A percentile compares a stretch with the other conserved stretches of the same genome.
Evolutionary conservation across 2,888 invertebrate genomes (phyloP).

Genomic region (Dolichomitus sp.): DNA sequence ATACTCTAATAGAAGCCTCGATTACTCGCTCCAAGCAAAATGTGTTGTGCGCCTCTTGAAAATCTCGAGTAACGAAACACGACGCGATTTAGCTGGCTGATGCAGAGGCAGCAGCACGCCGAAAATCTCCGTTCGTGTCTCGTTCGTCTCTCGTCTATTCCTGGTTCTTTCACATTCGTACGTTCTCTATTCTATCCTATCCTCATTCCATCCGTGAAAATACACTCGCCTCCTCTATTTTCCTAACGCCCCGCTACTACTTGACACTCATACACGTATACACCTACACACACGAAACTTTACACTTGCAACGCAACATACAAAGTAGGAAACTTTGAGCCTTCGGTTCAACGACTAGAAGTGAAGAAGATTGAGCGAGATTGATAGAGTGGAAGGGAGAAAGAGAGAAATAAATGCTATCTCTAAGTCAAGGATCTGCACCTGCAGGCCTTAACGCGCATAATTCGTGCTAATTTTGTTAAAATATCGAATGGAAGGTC

Average conservation of each 20-base stretch:
- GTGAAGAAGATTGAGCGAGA: not conserved
- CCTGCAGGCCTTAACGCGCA: slow-evolving; percentile 38
- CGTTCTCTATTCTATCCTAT: slow-evolving; percentile 39
- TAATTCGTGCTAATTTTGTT: not conserved
- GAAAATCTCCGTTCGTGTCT: slow-evolving; percentile 37
- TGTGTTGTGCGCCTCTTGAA: slow-evolving; percentile 7
- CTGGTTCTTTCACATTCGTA: slow-evolving; percentile 52
- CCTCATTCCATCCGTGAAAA: slow-evolving; percentile 23
- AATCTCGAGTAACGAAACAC: slow-evolving; percentile 10
- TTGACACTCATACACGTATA: not conserved
- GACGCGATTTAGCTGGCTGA: slow-evolving; percentile 12
- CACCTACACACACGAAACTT: slow-evolving; percentile 15
- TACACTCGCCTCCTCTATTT: not conserved
- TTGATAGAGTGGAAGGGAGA: not conserved
- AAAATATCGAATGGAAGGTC: not conserved
- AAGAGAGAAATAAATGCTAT: not conserved
- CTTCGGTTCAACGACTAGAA: slow-evolving; percentile 9
- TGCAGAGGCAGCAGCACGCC: slow-evolving; percentile 16
- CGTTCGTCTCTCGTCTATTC: slow-evolving; percentile 53
- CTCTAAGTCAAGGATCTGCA: slow-evolving; percentile 16
- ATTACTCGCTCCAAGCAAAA: not conserved
- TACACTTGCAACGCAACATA: slow-evolving; percentile 6
- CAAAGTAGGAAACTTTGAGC: not conserved
- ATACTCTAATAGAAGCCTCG: not conserved
- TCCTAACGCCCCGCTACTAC: slow-evolving; percentile 22